Evolutionary conservation across 2,797 vertebrate genomes (phyloP).

Genomic region (Peromyscus attwateri): DNA sequence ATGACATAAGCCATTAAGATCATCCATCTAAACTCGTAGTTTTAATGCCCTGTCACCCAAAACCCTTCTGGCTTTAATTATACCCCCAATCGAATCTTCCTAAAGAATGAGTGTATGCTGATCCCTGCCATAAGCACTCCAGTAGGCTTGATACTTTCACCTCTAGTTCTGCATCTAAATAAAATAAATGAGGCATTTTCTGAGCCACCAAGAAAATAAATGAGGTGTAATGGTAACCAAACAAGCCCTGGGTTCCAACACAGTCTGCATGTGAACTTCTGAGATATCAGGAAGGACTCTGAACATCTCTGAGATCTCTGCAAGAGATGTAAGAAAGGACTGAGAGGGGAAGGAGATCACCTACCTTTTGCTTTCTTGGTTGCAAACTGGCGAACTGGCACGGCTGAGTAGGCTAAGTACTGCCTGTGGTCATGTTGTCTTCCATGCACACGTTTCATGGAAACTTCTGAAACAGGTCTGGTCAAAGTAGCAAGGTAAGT

Average conservation of each 20-base stretch:
- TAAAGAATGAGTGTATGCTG: slow-evolving; percentile 45
- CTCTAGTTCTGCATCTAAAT: slow-evolving; percentile 62
- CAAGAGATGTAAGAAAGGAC: neutral
- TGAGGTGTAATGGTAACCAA: neutral
- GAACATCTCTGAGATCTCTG: neutral
- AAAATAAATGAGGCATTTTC: slow-evolving; percentile 65
- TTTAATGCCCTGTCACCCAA: slow-evolving; percentile 54
- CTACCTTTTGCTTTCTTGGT: slow-evolving; percentile 95
- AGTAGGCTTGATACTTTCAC: slow-evolving; percentile 49
- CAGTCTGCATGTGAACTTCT: neutral
- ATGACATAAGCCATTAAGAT: slow-evolving; percentile 84
- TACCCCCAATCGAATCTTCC: slow-evolving; percentile 64
- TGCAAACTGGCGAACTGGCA: slow-evolving; percentile 90
- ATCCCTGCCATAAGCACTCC: slow-evolving; percentile 56
- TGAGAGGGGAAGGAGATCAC: neutral
- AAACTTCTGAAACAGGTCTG: slow-evolving; percentile 73
- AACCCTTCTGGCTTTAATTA: slow-evolving; percentile 82
- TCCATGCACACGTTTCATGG: slow-evolving; percentile 60
- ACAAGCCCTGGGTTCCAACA: slow-evolving; percentile 18
- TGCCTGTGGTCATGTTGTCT: slow-evolving; percentile 66
- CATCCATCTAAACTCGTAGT: slow-evolving; percentile 77
- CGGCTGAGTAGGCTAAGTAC: slow-evolving; percentile 37
- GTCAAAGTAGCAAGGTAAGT: slow-evolving; percentile 64
- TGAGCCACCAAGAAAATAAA: slow-evolving; percentile 39
- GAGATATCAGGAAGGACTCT: slow-evolving; percentile 16